These are phyloP conservation scores for Thumatha senex DNA, from an alignment of 2,888 invertebrate species.

Conservation along the genomic window DNA sequence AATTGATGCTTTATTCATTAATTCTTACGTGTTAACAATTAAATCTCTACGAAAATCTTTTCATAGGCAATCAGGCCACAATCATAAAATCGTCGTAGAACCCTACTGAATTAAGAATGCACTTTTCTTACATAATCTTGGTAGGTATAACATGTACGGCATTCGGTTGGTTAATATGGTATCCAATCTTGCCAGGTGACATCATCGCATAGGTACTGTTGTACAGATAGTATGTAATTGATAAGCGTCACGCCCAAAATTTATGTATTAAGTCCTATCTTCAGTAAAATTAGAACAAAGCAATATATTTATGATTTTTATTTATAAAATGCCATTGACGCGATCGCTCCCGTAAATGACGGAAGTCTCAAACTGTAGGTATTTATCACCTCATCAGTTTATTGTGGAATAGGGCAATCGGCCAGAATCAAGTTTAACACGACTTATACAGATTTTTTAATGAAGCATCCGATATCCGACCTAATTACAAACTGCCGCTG, in stretches of 20 bases:
- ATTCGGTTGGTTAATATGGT: conserved; percentile 57
- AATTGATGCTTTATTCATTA: conserved; percentile 21
- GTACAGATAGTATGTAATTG: conserved; percentile 70
- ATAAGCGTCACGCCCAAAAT: conserved; percentile 70
- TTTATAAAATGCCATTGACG: conserved; percentile 1
- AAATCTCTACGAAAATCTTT: conserved; percentile 28
- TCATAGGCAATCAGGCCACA: conserved; percentile 11
- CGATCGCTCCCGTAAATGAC: conserved; percentile 12
- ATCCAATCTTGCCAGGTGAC: conserved; percentile 67
- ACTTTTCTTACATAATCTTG: conserved; percentile 1
- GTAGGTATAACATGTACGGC: conserved; percentile 11
- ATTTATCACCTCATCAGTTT: conserved; percentile 5
- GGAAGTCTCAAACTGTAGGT: conserved; percentile 12
- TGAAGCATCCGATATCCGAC: conserved; percentile 56
- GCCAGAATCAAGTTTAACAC: conserved; percentile 14
- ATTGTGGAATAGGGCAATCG: conserved; percentile 20
- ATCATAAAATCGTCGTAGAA: conserved; percentile 24
- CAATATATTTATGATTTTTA: conserved; percentile 7
- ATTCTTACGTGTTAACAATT: conserved; percentile 11
- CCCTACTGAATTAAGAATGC: conserved; percentile 21
- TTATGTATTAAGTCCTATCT: conserved; percentile 26
- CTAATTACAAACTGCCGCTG: conserved; percentile 40
- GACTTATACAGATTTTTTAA: conserved; percentile 16
- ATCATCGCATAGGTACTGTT: conserved; percentile 63
- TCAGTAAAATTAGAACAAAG: conserved; percentile 2